Base-by-base conservation (phyloP, 2,797 vertebrate genomes). In the Furcifer pardalis region DNA sequence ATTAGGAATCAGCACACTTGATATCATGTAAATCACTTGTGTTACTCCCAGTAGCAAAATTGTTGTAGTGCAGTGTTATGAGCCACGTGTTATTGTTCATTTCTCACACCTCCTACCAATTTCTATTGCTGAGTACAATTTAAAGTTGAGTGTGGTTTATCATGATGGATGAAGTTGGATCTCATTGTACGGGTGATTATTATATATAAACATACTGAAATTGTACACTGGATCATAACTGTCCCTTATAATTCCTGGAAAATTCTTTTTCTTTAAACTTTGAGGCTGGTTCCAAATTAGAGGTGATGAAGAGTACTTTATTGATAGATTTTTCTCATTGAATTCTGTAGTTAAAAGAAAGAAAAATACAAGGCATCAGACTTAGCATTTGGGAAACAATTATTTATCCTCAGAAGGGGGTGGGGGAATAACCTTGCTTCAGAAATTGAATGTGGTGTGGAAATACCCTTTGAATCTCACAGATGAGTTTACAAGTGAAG, bases 401-500 rank as follows among this genome's bases (percentile, higher is more conserved):
- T 71, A 13, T 23, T 71, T 63, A 81, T 62, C 32, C 42, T 27
- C 49, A 19, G 62, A 59, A 46, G 17, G 5, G 35, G 1, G 49
- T 9, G 21, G 40, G 59, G 30, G 35, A 56, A 62, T 46, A 72
- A 35, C 21, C 69, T 74, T 32, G 49, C 42, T 73, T 84, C 69
- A 68, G 42, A 66, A 40, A 77, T 8, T 25, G 78, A 75, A 25
- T 49, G 62, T 35, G 9, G 32, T 77, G 32, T 82, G 42, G 52
- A 40, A 72, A 80, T 77, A 81, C 25, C 40, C 40, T 49, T 80
- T 81, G 65, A 81, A 77, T 69, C 42, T 86, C 65, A 19, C 65
- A 75, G 46, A 66, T 65, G 42, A 80, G 8, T 32, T 74, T 75
- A 81, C 25, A 86, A 65, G 56, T 71, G 56, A 86, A 71, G 62